Conservation (phyloP, 2,113 vertebrate species). For the Cyprinodon variegatus region DNA sequence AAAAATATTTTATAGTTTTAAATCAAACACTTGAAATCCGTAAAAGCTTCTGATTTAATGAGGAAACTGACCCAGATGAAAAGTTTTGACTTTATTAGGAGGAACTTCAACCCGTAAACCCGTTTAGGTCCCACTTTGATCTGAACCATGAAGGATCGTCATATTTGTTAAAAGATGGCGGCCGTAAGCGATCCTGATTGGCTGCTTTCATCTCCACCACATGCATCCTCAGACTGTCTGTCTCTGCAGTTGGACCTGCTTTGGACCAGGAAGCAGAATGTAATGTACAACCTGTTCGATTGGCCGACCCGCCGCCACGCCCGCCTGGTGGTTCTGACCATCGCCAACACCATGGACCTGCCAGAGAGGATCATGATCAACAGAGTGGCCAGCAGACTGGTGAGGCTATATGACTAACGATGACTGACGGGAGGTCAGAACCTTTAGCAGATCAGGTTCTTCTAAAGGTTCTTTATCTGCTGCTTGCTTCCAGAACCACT, state of each 20-base stretch:
- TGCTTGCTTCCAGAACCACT: no score
- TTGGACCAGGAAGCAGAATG: constrained; percentile 95
- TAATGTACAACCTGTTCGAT: constrained; percentile 97
- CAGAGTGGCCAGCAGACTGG: constrained; percentile 92
- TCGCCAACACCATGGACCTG: constrained; percentile 98
- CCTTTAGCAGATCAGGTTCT: no score
- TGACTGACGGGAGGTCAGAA: background rate
- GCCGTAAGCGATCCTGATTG: background rate
- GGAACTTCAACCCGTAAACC: no score
- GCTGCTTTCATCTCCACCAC: background rate
- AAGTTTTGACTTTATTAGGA: no score
- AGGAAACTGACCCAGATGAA: no score
- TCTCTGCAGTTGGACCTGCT: constrained; percentile 89
- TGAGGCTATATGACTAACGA: constrained; percentile 52
- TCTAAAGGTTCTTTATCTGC: no score
- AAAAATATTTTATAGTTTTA: no score
- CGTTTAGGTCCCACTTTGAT: no score
- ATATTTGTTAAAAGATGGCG: no score
- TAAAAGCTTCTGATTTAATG: no score
- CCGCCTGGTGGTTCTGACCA: constrained; percentile 90
- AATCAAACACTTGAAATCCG: no score
- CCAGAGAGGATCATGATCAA: constrained; percentile 98
- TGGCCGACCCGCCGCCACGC: constrained; percentile 92
- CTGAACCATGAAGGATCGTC: no score
- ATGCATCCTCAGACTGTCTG: background rate